These are phyloP conservation scores for Microplitis mediator DNA, from an alignment of 1,140 invertebrate genomes.

Conservation along the genomic window DNA sequence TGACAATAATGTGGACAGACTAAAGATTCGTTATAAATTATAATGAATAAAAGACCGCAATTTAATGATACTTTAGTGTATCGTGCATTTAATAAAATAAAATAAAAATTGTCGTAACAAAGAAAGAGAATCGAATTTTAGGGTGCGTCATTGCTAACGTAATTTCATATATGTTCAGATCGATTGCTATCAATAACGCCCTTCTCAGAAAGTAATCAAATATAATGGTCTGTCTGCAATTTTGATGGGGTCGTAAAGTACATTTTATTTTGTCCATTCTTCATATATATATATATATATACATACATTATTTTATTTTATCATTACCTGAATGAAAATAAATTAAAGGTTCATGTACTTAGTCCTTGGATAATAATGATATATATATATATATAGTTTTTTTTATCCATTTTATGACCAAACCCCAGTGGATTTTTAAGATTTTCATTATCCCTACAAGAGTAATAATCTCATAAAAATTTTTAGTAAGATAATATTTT, in stretches of 20 bases:
- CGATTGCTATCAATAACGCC: conserved; percentile 32
- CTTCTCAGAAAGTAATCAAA: conserved; percentile 34
- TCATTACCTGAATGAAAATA: background rate
- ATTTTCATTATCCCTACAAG: too few relatives aligned
- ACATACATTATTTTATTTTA: background rate
- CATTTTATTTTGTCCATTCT: conserved; percentile 14
- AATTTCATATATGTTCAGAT: conserved; percentile 33
- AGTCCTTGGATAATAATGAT: too few relatives aligned
- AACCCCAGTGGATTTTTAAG: too few relatives aligned
- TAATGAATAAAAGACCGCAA: too few relatives aligned
- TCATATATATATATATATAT: background rate
- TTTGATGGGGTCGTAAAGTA: conserved; percentile 27
- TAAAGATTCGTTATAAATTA: too few relatives aligned
- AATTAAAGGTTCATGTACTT: background rate
- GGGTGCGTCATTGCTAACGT: conserved; percentile 29
- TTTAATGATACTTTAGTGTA: too few relatives aligned
- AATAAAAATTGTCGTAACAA: conserved; percentile 1
- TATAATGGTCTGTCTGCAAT: conserved; percentile 28
- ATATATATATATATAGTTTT: too few relatives aligned
- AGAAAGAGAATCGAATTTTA: conserved; percentile 5
- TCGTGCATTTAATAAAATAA: background rate
- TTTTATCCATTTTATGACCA: too few relatives aligned
- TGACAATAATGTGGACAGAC: background rate
- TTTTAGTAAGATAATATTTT: too few relatives aligned
- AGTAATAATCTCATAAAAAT: too few relatives aligned